Conservation (phyloP, 2,113 vertebrate species). For the Crotalus tigris region DNA sequence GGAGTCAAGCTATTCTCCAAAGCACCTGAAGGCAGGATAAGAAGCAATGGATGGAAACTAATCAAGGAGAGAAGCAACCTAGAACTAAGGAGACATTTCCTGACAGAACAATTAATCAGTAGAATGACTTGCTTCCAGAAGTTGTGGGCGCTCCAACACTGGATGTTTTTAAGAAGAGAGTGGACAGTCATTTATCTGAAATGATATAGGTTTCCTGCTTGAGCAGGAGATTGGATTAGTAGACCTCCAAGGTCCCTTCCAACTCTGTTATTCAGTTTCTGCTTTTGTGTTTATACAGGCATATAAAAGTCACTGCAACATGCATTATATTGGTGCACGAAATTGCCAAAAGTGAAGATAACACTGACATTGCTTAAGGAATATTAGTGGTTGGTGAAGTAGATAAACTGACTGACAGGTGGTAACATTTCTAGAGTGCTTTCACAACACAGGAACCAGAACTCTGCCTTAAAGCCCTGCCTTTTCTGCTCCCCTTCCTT, state of each 20-base stretch:
- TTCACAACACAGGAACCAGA: not conserved
- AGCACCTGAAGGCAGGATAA: not conserved
- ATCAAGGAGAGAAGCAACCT: not conserved
- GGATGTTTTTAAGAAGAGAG: not conserved
- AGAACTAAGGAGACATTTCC: not conserved
- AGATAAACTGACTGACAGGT: not conserved
- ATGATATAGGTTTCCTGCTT: not conserved
- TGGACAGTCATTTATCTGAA: not conserved
- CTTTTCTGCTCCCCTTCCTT: not conserved
- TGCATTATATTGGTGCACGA: not conserved
- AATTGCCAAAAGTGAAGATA: not conserved
- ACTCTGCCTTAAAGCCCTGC: not conserved
- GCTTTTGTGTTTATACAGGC: not conserved
- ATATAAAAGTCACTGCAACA: not conserved
- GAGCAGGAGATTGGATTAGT: not conserved
- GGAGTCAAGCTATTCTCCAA: not conserved
- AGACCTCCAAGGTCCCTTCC: not conserved
- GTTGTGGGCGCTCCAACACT: not conserved
- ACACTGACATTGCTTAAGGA: not conserved
- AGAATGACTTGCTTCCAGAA: not conserved
- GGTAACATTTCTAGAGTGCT: not conserved
- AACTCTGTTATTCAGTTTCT: not conserved
- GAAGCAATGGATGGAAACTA: not conserved
- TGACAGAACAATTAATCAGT: not conserved
- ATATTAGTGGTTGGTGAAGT: not conserved